Evolutionary conservation across 1,140 invertebrate species (phyloP), one percentile per base, ranked within the genome.

Genomic region (Drosophila kanapiae): DNA sequence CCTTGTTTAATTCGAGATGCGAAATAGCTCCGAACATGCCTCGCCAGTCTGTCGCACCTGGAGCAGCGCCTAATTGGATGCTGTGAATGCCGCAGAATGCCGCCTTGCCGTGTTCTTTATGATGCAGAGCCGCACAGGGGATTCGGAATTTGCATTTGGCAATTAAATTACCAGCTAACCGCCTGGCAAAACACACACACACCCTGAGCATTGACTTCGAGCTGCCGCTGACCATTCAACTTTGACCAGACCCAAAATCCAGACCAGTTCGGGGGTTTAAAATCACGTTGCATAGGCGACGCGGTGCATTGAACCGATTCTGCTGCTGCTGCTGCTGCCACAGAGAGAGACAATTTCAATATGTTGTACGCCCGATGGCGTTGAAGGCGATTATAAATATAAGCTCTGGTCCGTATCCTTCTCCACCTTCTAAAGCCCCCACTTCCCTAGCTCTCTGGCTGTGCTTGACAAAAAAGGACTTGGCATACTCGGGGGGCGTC

Each of bases 111-210:
- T 67, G 43, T 63, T 63, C 23, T 67, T 67, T 67, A 67, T 63
- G 64, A 62, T 62, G 65, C 10, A 40, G 7, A 13, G 18, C 5
- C 31, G 6, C 53, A 6, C 9, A 23, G 53, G 51, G 53, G 53
- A 56, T 29, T 49, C 2, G 35, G 23, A 43, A 82, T 82, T 82
- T 82, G 62, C 79, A 74, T 82, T 61, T 78, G 61, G 68, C 79
- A 82, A 78, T 82, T 74, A 82, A 58, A 82, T 82, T 74, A 60
- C 42, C 43, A 68, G 56, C 43, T 38, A 80, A 64, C 48, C 43
- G 56, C 43, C 64, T 75, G 71, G 56, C 54, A 67, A 76, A 67
- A 48, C 38, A 61, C n/a, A 45, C n/a, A 45, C 11, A 56, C 69
- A 54, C 35, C 54, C 47, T 65, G 59, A 33, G 47, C 72, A 40